A percentile compares a stretch with the other conserved stretches of the same genome.
These are phyloP conservation scores for Brachionus angularis DNA, from an alignment of 1,140 invertebrate species.

Conservation along the genomic window DNA sequence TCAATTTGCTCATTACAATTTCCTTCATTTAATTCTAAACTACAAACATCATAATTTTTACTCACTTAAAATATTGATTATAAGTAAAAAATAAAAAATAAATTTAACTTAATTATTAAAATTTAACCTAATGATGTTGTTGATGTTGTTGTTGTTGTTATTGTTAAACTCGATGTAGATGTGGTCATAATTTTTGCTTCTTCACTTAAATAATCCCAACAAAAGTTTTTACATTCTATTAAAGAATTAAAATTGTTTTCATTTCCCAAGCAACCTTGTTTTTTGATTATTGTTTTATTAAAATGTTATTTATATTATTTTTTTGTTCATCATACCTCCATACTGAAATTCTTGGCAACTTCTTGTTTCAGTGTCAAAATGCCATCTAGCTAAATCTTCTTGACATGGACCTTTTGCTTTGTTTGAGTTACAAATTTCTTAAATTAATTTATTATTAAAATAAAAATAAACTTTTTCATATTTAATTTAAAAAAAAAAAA, in stretches of 20 bases:
- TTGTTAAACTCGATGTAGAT: not conserved
- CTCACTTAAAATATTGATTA: not conserved
- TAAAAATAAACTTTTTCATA: not conserved
- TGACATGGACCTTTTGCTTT: slow-evolving; percentile 69
- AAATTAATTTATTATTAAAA: not conserved
- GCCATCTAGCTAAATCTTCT: slow-evolving; percentile 74
- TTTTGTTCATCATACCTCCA: slow-evolving; percentile 63
- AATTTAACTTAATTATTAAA: not conserved
- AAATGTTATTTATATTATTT: not conserved
- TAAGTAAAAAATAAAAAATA: not conserved
- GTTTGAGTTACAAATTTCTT: slow-evolving; percentile 35
- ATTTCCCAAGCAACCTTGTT: slow-evolving; percentile 42
- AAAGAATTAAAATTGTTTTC: slow-evolving; percentile 35
- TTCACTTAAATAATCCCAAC: slow-evolving; percentile 38
- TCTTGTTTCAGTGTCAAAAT: slow-evolving; percentile 68
- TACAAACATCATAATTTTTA: slow-evolving; percentile 67
- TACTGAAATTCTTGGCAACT: slow-evolving; percentile 78
- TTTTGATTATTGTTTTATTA: not conserved
- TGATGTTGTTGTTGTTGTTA: not conserved
- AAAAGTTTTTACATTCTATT: slow-evolving; percentile 31
- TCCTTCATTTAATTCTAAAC: slow-evolving; percentile 68
- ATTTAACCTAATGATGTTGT: not conserved
- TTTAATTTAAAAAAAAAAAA: too few species aligned
- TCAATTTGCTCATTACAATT: slow-evolving; percentile 67
- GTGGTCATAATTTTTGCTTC: slow-evolving; percentile 16